phyloP scores from a whole-genome alignment of 2,113 vertebrate genomes.

The Petroica traversi region DNA sequence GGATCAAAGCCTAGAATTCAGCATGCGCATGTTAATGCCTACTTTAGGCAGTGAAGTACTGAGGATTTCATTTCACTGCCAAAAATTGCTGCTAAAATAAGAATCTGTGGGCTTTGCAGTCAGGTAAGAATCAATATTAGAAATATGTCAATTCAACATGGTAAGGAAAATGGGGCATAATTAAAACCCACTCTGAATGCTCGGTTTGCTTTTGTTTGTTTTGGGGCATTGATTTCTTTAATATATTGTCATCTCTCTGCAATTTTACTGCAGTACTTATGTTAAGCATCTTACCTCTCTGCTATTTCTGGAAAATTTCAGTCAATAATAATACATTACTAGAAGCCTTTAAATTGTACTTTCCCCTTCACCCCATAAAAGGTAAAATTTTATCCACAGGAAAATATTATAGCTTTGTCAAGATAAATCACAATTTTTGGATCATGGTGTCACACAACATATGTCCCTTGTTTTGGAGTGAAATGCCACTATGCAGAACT shows the following conservation, averaged over 20 bases:
- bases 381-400: not conserved
- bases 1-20: not conserved
- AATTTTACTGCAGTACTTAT: not conserved
- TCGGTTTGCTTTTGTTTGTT: not conserved
- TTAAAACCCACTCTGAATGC: not conserved
- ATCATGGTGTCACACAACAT: not conserved
- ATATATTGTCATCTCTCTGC: not conserved
- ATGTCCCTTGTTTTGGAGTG: not conserved
- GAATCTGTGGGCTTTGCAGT: not conserved
- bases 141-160: not conserved
- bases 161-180: not conserved
- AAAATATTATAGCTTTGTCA: not conserved
- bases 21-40: not conserved
- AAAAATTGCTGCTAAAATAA: not conserved
- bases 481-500: not conserved
- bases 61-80: not conserved
- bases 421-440: not conserved
- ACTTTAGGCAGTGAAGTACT: not conserved
- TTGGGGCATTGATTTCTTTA: not conserved
- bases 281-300: not conserved
- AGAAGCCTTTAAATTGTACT: not conserved
- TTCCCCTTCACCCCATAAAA: fast-evolving
- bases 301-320: not conserved
- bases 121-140: not conserved
- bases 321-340: not conserved